A percentile compares a stretch with the other conserved stretches of the same genome.
Evolutionary conservation across 1,140 invertebrate genomes (phyloP).

Genomic region (Orius insidiosus): DNA sequence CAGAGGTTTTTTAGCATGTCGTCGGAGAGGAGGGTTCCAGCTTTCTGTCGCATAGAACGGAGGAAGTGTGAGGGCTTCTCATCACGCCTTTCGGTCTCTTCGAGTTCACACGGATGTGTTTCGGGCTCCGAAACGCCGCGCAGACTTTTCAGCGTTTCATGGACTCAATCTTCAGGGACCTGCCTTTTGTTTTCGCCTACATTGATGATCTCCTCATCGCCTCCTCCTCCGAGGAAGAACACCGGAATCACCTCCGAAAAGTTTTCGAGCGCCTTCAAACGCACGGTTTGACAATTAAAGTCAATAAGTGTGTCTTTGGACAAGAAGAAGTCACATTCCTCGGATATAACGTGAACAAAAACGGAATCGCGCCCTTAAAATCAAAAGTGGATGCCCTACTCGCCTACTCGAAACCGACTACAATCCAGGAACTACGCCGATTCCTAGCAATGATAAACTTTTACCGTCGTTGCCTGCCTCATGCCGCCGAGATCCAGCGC

Average conservation of each 20-base stretch:
- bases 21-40: too few species aligned
- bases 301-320: slow-evolving; percentile 13
- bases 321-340: slow-evolving; percentile 17
- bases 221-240: slow-evolving; percentile 16
- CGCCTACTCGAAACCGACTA: slow-evolving; percentile 5
- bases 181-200: slow-evolving; percentile 17
- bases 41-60: too few species aligned
- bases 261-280: slow-evolving; percentile 16
- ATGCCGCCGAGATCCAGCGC: slow-evolving; percentile 20
- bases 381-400: slow-evolving; percentile 7
- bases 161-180: slow-evolving; percentile 22
- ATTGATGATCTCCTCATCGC: slow-evolving; percentile 22
- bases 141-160: slow-evolving; percentile 30
- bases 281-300: slow-evolving; percentile 17
- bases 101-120: slow-evolving; percentile 25
- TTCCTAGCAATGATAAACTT: slow-evolving; percentile 29
- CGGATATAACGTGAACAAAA: slow-evolving; percentile 20
- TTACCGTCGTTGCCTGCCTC: slow-evolving; percentile 22
- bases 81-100: slow-evolving; percentile 23
- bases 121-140: slow-evolving; percentile 29
- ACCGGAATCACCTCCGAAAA: slow-evolving; percentile 15
- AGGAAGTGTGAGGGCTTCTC: too few species aligned
- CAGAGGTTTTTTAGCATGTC: too few species aligned
- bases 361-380: slow-evolving; percentile 5
- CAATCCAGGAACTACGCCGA: slow-evolving; percentile 15